These are phyloP conservation scores for Coptotermes formosanus DNA, from an alignment of 1,140 invertebrate species.

Conservation along the genomic window DNA sequence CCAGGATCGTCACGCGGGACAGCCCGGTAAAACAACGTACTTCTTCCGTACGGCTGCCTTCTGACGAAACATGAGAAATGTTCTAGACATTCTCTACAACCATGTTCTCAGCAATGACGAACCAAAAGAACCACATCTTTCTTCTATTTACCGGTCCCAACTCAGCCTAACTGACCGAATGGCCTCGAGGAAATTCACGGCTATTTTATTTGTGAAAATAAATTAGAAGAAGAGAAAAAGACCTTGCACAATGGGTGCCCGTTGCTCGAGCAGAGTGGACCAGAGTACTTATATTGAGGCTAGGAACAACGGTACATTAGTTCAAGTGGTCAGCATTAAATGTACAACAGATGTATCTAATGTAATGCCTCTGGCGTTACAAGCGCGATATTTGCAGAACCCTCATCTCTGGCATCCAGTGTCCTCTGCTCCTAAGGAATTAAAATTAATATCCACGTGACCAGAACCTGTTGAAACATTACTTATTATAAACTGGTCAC, in stretches of 20 bases:
- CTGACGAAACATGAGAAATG: no score
- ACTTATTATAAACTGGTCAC: no score
- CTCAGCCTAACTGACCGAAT: not conserved
- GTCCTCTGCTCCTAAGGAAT: no score
- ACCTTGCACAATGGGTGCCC: not conserved
- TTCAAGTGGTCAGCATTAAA: not conserved
- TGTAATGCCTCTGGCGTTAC: not conserved
- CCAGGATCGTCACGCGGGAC: no score
- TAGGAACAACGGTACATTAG: not conserved
- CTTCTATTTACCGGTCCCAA: not conserved
- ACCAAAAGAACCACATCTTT: not conserved
- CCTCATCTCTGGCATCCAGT: no score
- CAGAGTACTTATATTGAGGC: not conserved
- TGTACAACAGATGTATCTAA: not conserved
- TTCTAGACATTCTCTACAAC: no score
- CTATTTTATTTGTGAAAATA: not conserved
- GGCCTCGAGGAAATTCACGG: not conserved
- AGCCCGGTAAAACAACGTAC: not conserved
- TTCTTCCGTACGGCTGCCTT: not conserved
- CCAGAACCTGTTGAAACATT: no score
- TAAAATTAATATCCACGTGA: no score
- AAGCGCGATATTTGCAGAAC: no score
- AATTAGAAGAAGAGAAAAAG: not conserved
- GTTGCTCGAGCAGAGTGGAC: not conserved
- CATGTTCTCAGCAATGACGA: not conserved